These are phyloP conservation scores for Drosophila sp. DNA, from an alignment of 1,140 invertebrate genomes.

Conservation along the genomic window DNA sequence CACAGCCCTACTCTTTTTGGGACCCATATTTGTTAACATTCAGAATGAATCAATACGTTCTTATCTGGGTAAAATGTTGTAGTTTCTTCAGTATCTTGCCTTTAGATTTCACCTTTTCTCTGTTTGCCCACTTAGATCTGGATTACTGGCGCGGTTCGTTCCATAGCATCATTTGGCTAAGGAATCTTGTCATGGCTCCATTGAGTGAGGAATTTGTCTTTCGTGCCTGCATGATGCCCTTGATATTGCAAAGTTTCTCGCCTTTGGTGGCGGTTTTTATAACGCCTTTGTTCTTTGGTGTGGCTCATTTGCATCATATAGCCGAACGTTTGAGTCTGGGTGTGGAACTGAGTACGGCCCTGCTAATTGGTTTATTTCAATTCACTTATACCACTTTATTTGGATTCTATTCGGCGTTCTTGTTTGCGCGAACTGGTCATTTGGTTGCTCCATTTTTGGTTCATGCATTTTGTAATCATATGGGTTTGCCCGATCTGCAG, in stretches of 20 bases:
- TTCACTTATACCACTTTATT: conserved; percentile 96
- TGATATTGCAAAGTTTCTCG: conserved; percentile 92
- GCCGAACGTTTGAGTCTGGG: conserved; percentile 90
- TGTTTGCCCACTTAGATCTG: conserved; percentile 85
- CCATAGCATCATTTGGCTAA: conserved; percentile 91
- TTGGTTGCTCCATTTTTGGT: conserved; percentile 93
- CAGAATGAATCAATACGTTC: conserved; percentile 88
- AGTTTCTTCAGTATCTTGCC: neutral
- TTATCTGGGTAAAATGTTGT: conserved; percentile 86
- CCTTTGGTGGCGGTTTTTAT: conserved; percentile 90
- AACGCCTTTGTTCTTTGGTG: conserved; percentile 96
- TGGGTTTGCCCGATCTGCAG: conserved; percentile 95
- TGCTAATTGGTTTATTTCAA: conserved; percentile 91
- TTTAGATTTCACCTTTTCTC: neutral
- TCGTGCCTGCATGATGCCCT: conserved; percentile 96
- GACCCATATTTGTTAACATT: conserved; percentile 90
- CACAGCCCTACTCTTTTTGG: conserved; percentile 93
- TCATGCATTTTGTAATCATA: conserved; percentile 97
- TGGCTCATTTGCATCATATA: conserved; percentile 96
- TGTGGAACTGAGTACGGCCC: conserved; percentile 86
- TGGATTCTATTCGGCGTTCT: conserved; percentile 95
- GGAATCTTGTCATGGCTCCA: conserved; percentile 95
- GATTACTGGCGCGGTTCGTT: conserved; percentile 89
- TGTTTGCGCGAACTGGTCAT: conserved; percentile 94
- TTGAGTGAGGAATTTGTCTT: conserved; percentile 97